A percentile compares a stretch with the other conserved stretches of the same genome.
phyloP scores from a whole-genome alignment of 2,113 vertebrate genomes.

The Narcine bancroftii region DNA sequence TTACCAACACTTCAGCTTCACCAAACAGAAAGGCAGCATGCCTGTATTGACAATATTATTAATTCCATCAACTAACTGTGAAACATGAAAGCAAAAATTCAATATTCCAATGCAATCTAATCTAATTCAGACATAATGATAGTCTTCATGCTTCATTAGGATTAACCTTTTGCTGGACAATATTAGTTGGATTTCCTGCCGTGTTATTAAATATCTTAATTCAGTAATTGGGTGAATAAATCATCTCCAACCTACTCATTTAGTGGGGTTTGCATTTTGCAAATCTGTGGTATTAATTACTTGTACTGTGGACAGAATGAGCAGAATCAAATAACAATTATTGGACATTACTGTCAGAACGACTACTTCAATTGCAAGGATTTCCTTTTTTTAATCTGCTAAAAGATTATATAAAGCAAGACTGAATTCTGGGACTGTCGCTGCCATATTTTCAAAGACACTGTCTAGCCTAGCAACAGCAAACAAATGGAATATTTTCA shows the following conservation, averaged over 20 bases:
- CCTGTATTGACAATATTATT: constrained; percentile 19
- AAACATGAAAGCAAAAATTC: constrained; percentile 31
- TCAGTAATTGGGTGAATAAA: constrained; percentile 26
- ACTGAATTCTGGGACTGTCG: neutral
- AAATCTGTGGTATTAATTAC: constrained; percentile 30
- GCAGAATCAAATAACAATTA: constrained; percentile 16
- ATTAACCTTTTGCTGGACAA: constrained; percentile 36
- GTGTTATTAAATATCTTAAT: constrained; percentile 35
- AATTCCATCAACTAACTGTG: constrained; percentile 18
- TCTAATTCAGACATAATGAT: constrained; percentile 36
- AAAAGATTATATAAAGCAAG: neutral
- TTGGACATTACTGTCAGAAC: neutral
- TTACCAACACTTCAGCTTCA: constrained; percentile 15
- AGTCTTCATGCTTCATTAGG: constrained; percentile 31
- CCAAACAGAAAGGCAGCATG: neutral
- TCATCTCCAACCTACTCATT: constrained; percentile 27
- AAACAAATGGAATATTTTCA: neutral
- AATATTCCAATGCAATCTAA: constrained; percentile 35
- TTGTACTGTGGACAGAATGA: neutral
- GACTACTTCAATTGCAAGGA: constrained; percentile 21
- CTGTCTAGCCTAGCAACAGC: neutral
- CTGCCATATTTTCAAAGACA: neutral
- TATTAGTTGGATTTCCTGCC: constrained; percentile 33
- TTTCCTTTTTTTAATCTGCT: constrained; percentile 14
- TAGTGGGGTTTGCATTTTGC: constrained; percentile 14